Base-by-base conservation (phyloP, 1,140 invertebrate species). In the Harpegnathos saltator region DNA sequence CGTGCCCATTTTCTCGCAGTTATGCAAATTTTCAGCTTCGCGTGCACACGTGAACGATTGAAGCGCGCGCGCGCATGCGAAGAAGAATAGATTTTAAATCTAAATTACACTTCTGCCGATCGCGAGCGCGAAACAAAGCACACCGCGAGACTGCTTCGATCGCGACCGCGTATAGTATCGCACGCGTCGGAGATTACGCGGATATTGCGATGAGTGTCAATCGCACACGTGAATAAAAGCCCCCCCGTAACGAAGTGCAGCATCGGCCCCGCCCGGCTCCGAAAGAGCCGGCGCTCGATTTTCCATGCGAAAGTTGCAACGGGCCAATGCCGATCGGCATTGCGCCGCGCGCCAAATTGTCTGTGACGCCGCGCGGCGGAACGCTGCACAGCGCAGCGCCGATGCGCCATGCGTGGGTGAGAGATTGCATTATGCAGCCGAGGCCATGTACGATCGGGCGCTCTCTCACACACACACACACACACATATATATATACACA, bases 281-380 rank as follows among this genome's bases (percentile, higher is more conserved):
- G 22, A 62, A 38, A 33, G 1, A n/a, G n/a, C 14, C 54, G 26
- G 15, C 19, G 24, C n/a, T 65, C 59, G 59, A 83, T 86, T 86
- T 65, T 77, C 71, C 72, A 38, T 14, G 22, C 50, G 29, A 24
- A 73, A 65, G 29, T 59, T 56, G 17, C 29, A 59, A 58, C 69
- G 14, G 65, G 52, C 56, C 44, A 52, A 62, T 66, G 48, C 54
- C 52, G 68, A 59, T 71, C 33, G 19, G 59, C n/a, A n/a, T n/a
- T n/a, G 26, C 75, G 26, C 12, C 59, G 77, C n/a, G n/a, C n/a
- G n/a, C 78, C 68, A 86, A 86, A 87, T 86, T 85, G 84, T 66
- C 66, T 50, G 85, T 86, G 85, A 77, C 54, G 65, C 1, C 29
- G 58, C 54, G 26, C 22, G 22, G 17, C 29, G 54, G 33, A 69